phyloP scores from a whole-genome alignment of 2,113 vertebrate species.

The Dryoscopus gambensis region DNA sequence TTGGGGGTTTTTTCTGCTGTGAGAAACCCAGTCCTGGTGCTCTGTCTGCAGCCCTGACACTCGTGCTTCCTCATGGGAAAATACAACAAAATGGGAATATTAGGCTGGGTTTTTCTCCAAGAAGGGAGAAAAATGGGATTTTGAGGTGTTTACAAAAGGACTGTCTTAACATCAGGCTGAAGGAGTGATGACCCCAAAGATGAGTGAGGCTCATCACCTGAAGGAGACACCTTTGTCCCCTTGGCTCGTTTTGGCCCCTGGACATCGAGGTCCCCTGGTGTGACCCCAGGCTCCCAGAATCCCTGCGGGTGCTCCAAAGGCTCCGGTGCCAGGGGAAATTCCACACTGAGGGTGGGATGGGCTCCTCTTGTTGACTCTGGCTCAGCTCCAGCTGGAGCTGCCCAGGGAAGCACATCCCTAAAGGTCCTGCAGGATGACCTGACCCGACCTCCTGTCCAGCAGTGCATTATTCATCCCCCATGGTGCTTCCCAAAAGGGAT shows the following conservation, averaged over 20 bases:
- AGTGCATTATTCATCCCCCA: neutral
- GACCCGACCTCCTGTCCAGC: neutral
- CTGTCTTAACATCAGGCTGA: neutral
- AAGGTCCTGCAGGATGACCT: neutral
- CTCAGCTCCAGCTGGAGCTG: neutral
- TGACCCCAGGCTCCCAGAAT: neutral
- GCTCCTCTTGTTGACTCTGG: neutral
- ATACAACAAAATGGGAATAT: neutral
- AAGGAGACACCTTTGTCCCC: neutral
- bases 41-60: neutral
- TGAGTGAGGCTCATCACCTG: neutral
- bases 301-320: neutral
- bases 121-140: neutral
- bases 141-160: neutral
- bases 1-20: neutral
- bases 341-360: neutral
- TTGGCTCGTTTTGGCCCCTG: no score
- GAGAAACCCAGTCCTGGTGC: neutral
- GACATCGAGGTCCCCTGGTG: neutral
- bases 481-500: neutral
- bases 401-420: neutral
- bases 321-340: neutral
- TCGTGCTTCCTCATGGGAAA: neutral
- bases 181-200: neutral
- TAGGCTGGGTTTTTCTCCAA: neutral